These are phyloP conservation scores for Coreius guichenoti DNA, from an alignment of 2,797 vertebrate species.

Conservation along the genomic window DNA sequence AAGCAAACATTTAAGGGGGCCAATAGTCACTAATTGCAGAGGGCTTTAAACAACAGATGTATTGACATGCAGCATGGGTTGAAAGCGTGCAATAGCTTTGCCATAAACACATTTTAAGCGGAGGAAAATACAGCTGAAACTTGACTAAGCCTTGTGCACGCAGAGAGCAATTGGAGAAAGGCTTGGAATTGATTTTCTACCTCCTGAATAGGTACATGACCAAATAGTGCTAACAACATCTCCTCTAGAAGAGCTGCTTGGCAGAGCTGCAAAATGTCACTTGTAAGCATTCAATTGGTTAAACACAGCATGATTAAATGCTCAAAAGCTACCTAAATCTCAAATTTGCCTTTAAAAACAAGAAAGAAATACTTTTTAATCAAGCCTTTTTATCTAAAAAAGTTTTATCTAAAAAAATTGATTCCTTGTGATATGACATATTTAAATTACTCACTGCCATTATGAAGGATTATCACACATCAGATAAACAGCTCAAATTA, in stretches of 20 bases:
- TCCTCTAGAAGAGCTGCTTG: slow-evolving; percentile 18
- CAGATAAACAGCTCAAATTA: neutral
- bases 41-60: neutral
- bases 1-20: neutral
- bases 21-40: neutral
- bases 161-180: slow-evolving; percentile 21
- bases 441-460: neutral
- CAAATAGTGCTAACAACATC: slow-evolving; percentile 29
- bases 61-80: neutral
- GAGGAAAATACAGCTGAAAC: neutral
- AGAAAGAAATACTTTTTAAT: neutral
- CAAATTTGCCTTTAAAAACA: neutral
- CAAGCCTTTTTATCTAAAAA: neutral
- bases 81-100: neutral
- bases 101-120: neutral
- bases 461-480: neutral
- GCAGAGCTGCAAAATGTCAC: slow-evolving; percentile 24
- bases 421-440: neutral
- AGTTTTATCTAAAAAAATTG: too few species aligned
- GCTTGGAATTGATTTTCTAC: slow-evolving; percentile 22
- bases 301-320: slow-evolving; percentile 21
- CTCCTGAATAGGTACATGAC: slow-evolving; percentile 32
- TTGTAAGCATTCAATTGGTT: slow-evolving; percentile 16
- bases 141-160: slow-evolving; percentile 7
- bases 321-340: neutral